Evolutionary conservation across 2,888 invertebrate genomes (phyloP).

Genomic region (Noctua fimbriata): DNA sequence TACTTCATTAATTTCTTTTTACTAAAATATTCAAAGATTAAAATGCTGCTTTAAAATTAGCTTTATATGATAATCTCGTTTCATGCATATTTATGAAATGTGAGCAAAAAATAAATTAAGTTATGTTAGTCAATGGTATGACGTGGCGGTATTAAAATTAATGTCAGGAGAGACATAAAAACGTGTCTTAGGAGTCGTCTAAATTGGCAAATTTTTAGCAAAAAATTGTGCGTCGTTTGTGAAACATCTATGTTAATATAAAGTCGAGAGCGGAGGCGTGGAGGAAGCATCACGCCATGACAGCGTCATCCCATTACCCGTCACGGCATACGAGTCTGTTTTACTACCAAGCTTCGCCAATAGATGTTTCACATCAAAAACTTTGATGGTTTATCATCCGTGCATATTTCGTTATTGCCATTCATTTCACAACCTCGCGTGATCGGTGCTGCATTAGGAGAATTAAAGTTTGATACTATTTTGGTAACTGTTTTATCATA

Average conservation of each 20-base stretch:
- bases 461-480: neutral
- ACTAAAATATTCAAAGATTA: conserved; percentile 10
- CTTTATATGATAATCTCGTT: neutral
- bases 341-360: too few relatives aligned
- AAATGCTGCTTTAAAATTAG: conserved; percentile 5
- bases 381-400: neutral
- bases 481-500: neutral
- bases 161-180: conserved; percentile 3
- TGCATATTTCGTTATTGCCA: neutral
- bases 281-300: too few relatives aligned
- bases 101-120: conserved; percentile 11
- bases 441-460: neutral
- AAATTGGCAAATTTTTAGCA: neutral
- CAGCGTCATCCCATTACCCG: too few relatives aligned
- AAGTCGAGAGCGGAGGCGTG: too few relatives aligned
- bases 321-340: too few relatives aligned
- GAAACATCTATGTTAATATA: neutral
- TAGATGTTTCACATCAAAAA: too few relatives aligned
- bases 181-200: neutral
- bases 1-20: conserved; percentile 5
- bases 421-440: neutral
- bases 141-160: neutral
- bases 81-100: conserved; percentile 5
- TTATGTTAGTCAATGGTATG: conserved; percentile 18
- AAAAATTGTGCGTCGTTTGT: too few relatives aligned